phyloP scores from a whole-genome alignment of 2,888 invertebrate species.

The Unio delphinus region DNA sequence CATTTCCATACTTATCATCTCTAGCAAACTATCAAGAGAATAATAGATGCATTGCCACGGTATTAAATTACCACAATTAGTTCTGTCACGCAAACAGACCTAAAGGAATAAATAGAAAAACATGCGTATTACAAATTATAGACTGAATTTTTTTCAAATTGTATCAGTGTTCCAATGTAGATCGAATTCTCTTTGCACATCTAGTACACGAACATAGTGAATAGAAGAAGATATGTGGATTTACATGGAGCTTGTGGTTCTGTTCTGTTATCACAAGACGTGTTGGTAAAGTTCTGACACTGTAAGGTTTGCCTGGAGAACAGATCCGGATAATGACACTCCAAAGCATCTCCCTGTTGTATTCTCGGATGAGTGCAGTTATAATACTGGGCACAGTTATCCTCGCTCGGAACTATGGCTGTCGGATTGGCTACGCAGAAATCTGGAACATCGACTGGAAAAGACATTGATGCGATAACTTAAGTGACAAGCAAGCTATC shows the following conservation, averaged over 20 bases:
- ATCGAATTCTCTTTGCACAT: too few species aligned
- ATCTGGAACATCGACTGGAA: conserved; percentile 1
- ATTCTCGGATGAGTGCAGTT: conserved; percentile 12
- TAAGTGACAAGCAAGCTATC: not conserved
- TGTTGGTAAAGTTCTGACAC: conserved; percentile 16
- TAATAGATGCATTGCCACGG: too few species aligned
- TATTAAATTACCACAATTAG: too few species aligned
- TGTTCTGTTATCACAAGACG: conserved; percentile 16
- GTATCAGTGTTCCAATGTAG: too few species aligned
- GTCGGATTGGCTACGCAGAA: conserved; percentile 3
- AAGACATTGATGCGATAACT: not conserved
- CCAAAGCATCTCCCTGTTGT: conserved; percentile 8
- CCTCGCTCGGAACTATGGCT: conserved; percentile 10
- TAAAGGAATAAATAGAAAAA: too few species aligned
- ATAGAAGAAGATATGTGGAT: conserved; percentile 2
- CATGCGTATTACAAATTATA: too few species aligned
- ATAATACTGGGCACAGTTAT: conserved; percentile 23
- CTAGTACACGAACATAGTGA: too few species aligned
- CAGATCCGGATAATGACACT: conserved; percentile 25
- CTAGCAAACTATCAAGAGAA: too few species aligned
- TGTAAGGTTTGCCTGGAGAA: conserved; percentile 13
- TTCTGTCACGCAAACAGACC: too few species aligned
- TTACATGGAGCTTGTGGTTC: conserved; percentile 32
- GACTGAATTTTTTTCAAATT: too few species aligned
- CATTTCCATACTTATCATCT: too few species aligned